Percentiles rank a stretch among this genome's conserved stretches.
Conservation (phyloP, 2,113 vertebrate genomes). For the Dipodomys merriami region DNA sequence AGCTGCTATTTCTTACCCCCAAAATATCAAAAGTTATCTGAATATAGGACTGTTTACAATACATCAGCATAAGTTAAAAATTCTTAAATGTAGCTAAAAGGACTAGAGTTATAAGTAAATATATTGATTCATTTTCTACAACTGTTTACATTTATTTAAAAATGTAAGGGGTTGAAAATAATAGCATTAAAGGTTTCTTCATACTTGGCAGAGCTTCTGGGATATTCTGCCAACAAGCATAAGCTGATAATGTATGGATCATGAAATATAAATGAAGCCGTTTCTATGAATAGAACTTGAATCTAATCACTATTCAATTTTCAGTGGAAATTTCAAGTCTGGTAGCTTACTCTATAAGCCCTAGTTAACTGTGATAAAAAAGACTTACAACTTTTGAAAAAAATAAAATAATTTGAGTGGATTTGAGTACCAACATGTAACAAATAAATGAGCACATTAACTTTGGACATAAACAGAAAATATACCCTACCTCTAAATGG, state of each 20-base stretch:
- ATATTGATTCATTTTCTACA: neutral
- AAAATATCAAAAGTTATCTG: neutral
- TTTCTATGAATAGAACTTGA: constrained; percentile 32
- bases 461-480: no score
- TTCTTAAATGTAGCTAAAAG: constrained; percentile 10
- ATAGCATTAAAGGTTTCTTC: neutral
- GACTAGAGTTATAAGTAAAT: constrained; percentile 18
- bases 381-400: neutral
- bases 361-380: neutral
- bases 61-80: neutral
- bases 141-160: constrained; percentile 18
- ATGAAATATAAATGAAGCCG: neutral
- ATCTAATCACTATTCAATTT: neutral
- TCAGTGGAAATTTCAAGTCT: constrained; percentile 38
- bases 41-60: neutral
- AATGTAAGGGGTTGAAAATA: neutral
- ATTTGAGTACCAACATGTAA: no score
- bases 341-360: neutral
- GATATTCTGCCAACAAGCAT: neutral
- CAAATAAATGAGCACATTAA: no score
- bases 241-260: neutral
- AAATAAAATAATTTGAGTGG: neutral
- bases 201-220: neutral
- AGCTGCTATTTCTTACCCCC: no score
- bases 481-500: neutral